phyloP scores from a whole-genome alignment of 2,113 vertebrate genomes.

The Motacilla alba region DNA sequence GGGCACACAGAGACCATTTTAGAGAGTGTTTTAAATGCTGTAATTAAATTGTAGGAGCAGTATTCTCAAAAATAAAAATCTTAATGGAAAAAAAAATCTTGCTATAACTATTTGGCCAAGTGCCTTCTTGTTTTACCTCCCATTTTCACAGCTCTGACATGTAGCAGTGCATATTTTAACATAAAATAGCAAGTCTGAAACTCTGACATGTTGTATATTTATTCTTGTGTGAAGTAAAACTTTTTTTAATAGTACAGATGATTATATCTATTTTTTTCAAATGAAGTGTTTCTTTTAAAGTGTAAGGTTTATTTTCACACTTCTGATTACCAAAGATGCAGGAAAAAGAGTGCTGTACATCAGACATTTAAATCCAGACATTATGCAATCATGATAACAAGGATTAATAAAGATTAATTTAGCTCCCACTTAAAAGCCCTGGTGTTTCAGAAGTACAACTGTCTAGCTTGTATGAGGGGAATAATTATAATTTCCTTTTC shows the following conservation, averaged over 20 bases:
- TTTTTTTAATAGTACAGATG: constrained; percentile 44
- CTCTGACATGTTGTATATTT: constrained; percentile 71
- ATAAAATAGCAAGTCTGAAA: constrained; percentile 67
- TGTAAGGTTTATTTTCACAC: constrained; percentile 79
- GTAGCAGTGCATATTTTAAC: constrained; percentile 75
- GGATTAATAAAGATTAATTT: constrained; percentile 80
- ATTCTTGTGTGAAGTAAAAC: constrained; percentile 59
- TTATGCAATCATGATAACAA: constrained; percentile 72
- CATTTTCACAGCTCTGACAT: constrained; percentile 74
- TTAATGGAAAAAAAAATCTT: constrained; percentile 51
- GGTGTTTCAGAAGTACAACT: constrained; percentile 21
- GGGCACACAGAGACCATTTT: constrained; percentile 36
- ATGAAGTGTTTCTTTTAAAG: constrained; percentile 64
- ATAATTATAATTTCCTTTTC: constrained; percentile 49
- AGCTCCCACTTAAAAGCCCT: constrained; percentile 56
- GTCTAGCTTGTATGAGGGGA: background rate
- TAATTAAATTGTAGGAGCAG: constrained; percentile 64
- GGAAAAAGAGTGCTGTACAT: constrained; percentile 54
- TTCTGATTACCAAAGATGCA: constrained; percentile 75
- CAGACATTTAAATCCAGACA: constrained; percentile 69
- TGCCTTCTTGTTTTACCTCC: constrained; percentile 68
- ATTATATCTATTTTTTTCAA: constrained; percentile 60
- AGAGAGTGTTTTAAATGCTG: constrained; percentile 64
- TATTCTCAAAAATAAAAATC: constrained; percentile 60
- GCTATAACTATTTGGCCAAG: constrained; percentile 62